Percentiles rank a stretch among this genome's conserved stretches.
phyloP scores from a whole-genome alignment of 2,113 vertebrate genomes.

The Pica pica region DNA sequence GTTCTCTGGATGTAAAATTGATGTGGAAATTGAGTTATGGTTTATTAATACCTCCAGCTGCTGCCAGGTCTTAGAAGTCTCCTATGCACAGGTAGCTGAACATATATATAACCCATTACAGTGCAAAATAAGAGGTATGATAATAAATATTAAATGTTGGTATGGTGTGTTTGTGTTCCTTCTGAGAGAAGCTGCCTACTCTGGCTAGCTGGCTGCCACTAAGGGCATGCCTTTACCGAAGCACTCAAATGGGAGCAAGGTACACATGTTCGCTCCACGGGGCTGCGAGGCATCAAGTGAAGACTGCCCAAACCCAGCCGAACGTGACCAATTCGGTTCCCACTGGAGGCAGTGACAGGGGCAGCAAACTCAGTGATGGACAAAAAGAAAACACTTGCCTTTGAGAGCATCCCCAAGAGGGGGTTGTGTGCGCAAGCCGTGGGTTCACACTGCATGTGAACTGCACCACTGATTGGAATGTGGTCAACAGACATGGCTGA shows the following conservation, averaged over 20 bases:
- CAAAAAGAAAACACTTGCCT: not conserved
- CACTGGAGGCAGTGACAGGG: not conserved
- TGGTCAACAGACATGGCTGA: not conserved
- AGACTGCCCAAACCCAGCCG: not conserved
- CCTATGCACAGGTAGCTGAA: not conserved
- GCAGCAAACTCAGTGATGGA: not conserved
- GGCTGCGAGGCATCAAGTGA: not conserved
- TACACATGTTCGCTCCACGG: not conserved
- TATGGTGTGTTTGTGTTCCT: not conserved
- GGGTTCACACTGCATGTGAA: fast-evolving
- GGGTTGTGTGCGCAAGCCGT: fast-evolving
- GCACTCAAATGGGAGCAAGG: not conserved
- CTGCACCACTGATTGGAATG: not conserved
- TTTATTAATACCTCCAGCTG: not conserved
- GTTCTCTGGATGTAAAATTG: not conserved
- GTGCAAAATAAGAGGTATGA: not conserved
- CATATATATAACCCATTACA: not conserved
- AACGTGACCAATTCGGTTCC: not conserved
- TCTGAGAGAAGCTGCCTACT: not conserved
- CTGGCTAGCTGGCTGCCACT: not conserved
- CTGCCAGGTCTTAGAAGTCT: not conserved
- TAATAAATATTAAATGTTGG: not conserved
- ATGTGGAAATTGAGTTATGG: not conserved
- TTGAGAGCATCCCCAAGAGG: not conserved
- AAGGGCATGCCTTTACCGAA: not conserved